Percentiles rank a stretch among this genome's conserved stretches.
Conservation (phyloP, 2,797 vertebrate species). For the Orientallactaga sibirica region DNA sequence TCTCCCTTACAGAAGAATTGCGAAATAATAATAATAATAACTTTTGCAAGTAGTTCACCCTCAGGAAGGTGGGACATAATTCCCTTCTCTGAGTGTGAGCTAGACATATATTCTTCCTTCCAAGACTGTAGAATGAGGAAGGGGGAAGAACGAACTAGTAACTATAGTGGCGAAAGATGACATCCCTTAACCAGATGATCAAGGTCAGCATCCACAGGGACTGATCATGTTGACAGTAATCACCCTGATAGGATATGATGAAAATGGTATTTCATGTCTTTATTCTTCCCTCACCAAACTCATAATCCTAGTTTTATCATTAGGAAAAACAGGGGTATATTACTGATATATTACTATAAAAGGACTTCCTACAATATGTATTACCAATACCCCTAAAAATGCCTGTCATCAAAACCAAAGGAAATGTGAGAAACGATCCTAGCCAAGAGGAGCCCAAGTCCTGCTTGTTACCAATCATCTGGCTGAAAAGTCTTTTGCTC, state of each 20-base stretch:
- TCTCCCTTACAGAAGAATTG: neutral
- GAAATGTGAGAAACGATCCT: neutral
- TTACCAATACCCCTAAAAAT: neutral
- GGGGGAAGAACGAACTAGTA: neutral
- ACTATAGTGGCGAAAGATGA: neutral
- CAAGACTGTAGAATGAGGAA: neutral
- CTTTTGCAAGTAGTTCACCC: neutral
- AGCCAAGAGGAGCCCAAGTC: neutral
- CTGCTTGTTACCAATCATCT: no score
- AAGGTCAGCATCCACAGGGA: no score
- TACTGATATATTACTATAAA: neutral
- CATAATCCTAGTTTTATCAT: neutral
- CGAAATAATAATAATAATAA: neutral
- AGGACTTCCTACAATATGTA: neutral
- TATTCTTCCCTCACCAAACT: neutral
- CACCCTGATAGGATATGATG: neutral
- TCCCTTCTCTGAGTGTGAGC: neutral
- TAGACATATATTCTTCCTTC: neutral
- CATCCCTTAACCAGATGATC: neutral
- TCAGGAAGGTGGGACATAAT: neutral
- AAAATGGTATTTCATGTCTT: neutral
- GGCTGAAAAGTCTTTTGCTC: no score
- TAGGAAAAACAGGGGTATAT: neutral
- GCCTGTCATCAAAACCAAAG: neutral
- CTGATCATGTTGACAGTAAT: neutral